phyloP scores from a whole-genome alignment of 2,888 invertebrate species.

The Apocheima hispidaria region DNA sequence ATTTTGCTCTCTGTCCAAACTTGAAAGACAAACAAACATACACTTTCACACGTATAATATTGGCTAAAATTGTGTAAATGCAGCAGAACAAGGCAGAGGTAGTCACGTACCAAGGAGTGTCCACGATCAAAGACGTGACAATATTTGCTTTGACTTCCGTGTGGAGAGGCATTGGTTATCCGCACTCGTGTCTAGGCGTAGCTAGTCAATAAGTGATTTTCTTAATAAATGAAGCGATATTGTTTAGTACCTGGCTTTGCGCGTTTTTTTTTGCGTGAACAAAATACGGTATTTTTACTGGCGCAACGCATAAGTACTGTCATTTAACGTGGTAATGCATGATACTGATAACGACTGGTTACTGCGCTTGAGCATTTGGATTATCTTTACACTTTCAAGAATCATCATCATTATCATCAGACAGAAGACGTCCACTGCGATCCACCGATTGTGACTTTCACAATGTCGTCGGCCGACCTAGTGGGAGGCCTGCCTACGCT shows the following conservation, averaged over 20 bases:
- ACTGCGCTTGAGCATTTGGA: too few relatives aligned
- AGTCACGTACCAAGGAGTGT: constrained; percentile 72
- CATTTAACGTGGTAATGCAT: too few relatives aligned
- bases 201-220: constrained; percentile 17
- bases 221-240: constrained; percentile 9
- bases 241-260: neutral
- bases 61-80: constrained; percentile 28
- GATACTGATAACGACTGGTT: too few relatives aligned
- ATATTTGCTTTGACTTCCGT: constrained; percentile 67
- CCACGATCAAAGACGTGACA: constrained; percentile 75
- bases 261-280: neutral
- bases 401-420: too few relatives aligned
- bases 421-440: too few relatives aligned
- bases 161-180: constrained; percentile 45
- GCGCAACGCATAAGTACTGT: too few relatives aligned
- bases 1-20: too few relatives aligned
- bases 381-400: too few relatives aligned
- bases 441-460: too few relatives aligned
- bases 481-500: too few relatives aligned
- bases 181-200: constrained; percentile 48
- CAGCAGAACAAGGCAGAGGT: constrained; percentile 60
- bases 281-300: too few relatives aligned
- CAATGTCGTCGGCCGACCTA: too few relatives aligned
- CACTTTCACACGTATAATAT: neutral
- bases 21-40: neutral